Percentiles rank a stretch among this genome's conserved stretches.
phyloP scores from a whole-genome alignment of 2,888 invertebrate species.

The Pristionchus arcanus region DNA sequence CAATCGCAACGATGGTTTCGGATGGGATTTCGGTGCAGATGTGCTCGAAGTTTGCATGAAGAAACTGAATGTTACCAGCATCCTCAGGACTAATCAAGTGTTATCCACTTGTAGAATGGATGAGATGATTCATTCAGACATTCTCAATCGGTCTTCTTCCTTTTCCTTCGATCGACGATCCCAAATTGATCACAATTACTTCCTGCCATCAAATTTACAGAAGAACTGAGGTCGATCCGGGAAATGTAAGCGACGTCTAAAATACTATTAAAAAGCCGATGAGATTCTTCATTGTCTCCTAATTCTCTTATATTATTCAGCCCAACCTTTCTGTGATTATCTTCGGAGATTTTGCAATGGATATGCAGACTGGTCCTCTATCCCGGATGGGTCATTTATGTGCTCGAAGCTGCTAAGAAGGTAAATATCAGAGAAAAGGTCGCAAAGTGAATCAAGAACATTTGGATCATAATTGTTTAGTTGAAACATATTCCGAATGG shows the following conservation, averaged over 20 bases:
- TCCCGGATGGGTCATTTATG: neutral
- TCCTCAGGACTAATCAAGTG: slow-evolving; percentile 23
- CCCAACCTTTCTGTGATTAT: neutral
- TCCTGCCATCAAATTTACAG: slow-evolving; percentile 29
- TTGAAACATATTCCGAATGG: too few species aligned
- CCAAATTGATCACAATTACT: neutral
- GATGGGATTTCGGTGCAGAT: neutral
- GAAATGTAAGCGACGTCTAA: neutral
- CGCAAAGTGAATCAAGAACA: too few species aligned
- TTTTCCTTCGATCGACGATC: slow-evolving; percentile 17
- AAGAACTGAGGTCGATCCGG: neutral
- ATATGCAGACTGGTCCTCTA: too few species aligned
- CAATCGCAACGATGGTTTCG: neutral
- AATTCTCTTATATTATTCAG: neutral
- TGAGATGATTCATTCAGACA: neutral
- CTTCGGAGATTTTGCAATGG: neutral
- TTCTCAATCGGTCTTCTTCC: slow-evolving; percentile 45
- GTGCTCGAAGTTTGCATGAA: neutral
- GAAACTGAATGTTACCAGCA: neutral
- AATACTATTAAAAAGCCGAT: neutral
- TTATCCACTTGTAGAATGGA: neutral
- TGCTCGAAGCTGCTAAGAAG: slow-evolving; percentile 20
- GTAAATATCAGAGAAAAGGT: neutral
- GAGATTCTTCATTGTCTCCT: neutral
- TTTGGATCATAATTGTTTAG: too few species aligned